Evolutionary conservation across 2,888 invertebrate genomes (phyloP), one percentile per base, ranked within the genome.

Genomic region (Apodemia mormo): DNA sequence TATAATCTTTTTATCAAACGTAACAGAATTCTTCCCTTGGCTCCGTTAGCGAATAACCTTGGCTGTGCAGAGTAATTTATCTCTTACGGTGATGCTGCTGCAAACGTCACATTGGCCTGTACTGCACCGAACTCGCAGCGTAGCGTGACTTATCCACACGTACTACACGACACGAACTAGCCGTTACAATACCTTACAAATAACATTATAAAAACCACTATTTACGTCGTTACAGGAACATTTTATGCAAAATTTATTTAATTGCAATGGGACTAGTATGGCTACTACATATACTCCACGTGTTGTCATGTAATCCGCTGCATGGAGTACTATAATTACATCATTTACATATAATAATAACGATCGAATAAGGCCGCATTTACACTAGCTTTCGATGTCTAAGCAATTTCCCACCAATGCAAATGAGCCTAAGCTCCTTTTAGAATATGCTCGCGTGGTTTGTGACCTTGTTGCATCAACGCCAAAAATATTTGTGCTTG

Each of bases 201-300:
- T 86, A 83, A 86, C 79, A 85, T 86, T 89, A 89, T 82, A 82
- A 84, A 82, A 85, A 87, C 82, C 85, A 86, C 85, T 85, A 86
- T 87, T 87, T 88, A 91, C 87, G 89, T 89, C 89, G 88, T 89
- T 87, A 89, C 89, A 92, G 92, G 92, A 92, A 92, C 92, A 92
- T 79, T 80, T 85, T 84, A 88, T 90, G 89, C 89, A 89, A 88
- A 87, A 87, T 85, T 85, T 88, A 88, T 90, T 86, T 85, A 85
- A 88, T 91, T 92, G 92, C 90, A 91, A 91, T 89, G 89, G 87
- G 92, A 92, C 92, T 92, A 92, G 92, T 90, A 89, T 85, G 85
- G 81, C 85, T 84, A 85, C 82, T 84, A 83, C 4, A 49, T 83
- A 83, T 76, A 79, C 81, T 78, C 79, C 80, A 79, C 76, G 74